Conservation (phyloP, 2,797 vertebrate genomes). For the Sparus aurata region DNA sequence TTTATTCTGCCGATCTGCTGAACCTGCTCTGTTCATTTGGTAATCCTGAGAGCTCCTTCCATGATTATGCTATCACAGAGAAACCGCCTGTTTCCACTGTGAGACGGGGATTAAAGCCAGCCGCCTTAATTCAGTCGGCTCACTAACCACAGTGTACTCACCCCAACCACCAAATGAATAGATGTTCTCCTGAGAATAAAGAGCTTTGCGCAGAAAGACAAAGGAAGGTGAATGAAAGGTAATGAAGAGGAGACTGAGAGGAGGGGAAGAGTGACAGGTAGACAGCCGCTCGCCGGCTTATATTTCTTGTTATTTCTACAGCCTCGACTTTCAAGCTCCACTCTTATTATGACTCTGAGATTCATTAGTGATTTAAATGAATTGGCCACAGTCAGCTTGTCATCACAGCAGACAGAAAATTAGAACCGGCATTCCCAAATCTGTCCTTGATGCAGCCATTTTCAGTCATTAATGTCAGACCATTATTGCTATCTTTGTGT, state of each 20-base stretch:
- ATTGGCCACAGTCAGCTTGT: conserved; percentile 3
- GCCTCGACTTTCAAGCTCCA: not conserved
- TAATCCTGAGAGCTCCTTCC: conserved; percentile 52
- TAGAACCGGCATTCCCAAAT: conserved; percentile 1
- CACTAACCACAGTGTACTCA: conserved; percentile 50
- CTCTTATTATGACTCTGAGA: conserved; percentile 13
- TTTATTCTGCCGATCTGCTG: conserved; percentile 21
- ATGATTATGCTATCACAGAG: conserved; percentile 54
- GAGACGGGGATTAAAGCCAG: conserved; percentile 49
- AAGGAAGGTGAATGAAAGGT: conserved; percentile 42
- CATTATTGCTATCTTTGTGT: not conserved
- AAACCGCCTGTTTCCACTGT: conserved; percentile 36
- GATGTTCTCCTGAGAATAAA: conserved; percentile 39
- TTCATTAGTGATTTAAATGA: conserved; percentile 11
- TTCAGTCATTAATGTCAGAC: conserved; percentile 22
- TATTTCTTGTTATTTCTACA: not conserved
- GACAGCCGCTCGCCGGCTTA: not conserved
- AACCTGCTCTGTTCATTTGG: conserved; percentile 44
- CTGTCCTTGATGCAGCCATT: conserved; percentile 14
- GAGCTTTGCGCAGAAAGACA: conserved; percentile 30
- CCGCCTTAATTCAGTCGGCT: conserved; percentile 48
- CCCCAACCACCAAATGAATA: conserved; percentile 46
- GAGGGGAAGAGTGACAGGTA: not conserved
- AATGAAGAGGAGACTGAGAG: conserved; percentile 13
- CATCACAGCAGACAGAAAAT: conserved; percentile 19